Conservation (phyloP, 2,797 vertebrate genomes). For the Galagoides demidoff region DNA sequence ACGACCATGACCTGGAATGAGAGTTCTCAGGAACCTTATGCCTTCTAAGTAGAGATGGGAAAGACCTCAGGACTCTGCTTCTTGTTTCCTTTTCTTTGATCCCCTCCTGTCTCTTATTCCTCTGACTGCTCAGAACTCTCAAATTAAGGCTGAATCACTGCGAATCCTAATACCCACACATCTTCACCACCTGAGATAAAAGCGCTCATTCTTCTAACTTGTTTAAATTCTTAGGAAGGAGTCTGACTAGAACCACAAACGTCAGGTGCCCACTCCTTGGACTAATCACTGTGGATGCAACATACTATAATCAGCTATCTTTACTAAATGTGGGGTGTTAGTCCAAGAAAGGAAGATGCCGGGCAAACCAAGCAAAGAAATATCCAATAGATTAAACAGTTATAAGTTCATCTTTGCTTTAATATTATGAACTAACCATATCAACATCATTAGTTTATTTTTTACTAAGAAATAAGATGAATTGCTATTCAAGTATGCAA, state of each 20-base stretch:
- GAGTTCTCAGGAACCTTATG: not conserved
- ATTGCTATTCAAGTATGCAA: not conserved
- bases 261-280: not conserved
- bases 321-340: not conserved
- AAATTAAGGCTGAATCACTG: not conserved
- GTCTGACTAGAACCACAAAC: not conserved
- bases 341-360: not conserved
- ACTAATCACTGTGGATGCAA: not conserved
- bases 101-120: not conserved
- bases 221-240: conserved; percentile 4
- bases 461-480: not conserved
- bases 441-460: conserved; percentile 3
- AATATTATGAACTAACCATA: not conserved
- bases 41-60: not conserved
- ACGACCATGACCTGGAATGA: not conserved
- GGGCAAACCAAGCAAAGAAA: not conserved
- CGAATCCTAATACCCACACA: not conserved
- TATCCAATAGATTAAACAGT: not conserved
- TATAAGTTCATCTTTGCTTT: not conserved
- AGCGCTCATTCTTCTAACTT: not conserved
- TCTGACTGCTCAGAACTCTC: not conserved
- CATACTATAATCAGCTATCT: not conserved
- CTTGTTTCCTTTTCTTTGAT: not conserved
- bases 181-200: not conserved
- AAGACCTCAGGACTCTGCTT: not conserved